phyloP scores from a whole-genome alignment of 2,113 vertebrate species.

The Arvicanthis niloticus region DNA sequence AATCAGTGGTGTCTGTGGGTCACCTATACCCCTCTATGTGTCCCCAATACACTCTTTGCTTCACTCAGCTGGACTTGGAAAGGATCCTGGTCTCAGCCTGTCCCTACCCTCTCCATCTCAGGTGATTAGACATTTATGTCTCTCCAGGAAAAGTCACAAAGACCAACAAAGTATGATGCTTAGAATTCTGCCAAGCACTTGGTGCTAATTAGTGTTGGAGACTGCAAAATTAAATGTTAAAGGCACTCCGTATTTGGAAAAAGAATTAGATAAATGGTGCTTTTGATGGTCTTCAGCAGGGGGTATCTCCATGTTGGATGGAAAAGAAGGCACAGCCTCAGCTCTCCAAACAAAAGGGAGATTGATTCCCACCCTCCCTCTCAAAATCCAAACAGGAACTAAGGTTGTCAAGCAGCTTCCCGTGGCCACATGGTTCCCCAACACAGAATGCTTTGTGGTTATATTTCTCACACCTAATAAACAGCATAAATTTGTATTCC shows the following conservation, averaged over 20 bases:
- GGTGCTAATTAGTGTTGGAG: neutral
- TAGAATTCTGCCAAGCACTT: neutral
- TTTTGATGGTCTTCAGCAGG: neutral
- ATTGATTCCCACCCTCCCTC: neutral
- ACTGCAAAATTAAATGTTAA: neutral
- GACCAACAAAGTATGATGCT: neutral
- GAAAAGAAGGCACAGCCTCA: neutral
- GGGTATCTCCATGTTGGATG: neutral
- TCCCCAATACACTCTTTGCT: neutral
- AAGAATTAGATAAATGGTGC: neutral
- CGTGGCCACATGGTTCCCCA: neutral
- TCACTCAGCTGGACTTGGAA: neutral
- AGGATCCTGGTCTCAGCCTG: too few relatives aligned
- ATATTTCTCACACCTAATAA: conserved; percentile 58
- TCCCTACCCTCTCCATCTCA: neutral
- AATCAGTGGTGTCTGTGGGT: neutral
- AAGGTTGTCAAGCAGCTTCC: conserved; percentile 57
- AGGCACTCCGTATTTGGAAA: neutral
- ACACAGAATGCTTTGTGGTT: conserved; percentile 17
- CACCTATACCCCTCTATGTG: neutral
- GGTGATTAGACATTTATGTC: neutral
- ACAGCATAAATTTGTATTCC: conserved; percentile 29
- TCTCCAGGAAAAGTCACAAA: neutral
- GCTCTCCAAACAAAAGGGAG: conserved; percentile 33
- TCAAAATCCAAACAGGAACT: conserved; percentile 37